These are phyloP conservation scores for Aromia moschata DNA, from an alignment of 2,888 invertebrate species.

Conservation along the genomic window DNA sequence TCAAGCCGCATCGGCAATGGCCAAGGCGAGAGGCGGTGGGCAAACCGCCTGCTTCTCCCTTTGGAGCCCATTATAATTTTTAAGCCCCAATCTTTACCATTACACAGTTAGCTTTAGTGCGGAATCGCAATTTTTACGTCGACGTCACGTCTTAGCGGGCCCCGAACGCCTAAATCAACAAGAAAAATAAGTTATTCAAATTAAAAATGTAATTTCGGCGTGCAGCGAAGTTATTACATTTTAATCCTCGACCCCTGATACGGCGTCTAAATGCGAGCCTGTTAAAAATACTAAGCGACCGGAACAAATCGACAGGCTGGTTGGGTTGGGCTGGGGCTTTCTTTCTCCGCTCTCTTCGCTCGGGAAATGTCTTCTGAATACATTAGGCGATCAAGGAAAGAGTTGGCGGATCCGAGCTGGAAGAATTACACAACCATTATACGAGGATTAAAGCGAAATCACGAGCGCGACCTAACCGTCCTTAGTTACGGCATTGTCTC, in stretches of 20 bases:
- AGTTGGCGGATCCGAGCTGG: slow-evolving; percentile 60
- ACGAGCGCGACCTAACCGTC: slow-evolving; percentile 58
- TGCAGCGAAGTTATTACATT: slow-evolving; percentile 64
- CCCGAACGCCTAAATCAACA: slow-evolving; percentile 76
- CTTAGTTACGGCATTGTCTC: slow-evolving; percentile 61
- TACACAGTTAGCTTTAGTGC: slow-evolving; percentile 77
- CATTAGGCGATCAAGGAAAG: slow-evolving; percentile 62
- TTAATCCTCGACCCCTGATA: slow-evolving; percentile 63
- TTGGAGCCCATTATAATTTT: slow-evolving; percentile 74
- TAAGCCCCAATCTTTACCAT: slow-evolving; percentile 78
- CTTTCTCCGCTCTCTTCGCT: no score
- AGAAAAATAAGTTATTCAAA: slow-evolving; percentile 78
- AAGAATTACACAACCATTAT: slow-evolving; percentile 66
- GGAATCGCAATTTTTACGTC: slow-evolving; percentile 77
- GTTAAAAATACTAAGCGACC: slow-evolving; percentile 64
- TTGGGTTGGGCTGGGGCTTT: slow-evolving; percentile 36
- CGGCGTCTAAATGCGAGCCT: slow-evolving; percentile 60
- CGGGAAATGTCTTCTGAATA: slow-evolving; percentile 59
- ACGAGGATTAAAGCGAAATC: slow-evolving; percentile 65
- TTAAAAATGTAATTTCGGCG: slow-evolving; percentile 74
- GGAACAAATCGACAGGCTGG: slow-evolving; percentile 60
- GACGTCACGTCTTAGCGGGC: slow-evolving; percentile 72
- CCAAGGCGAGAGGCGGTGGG: slow-evolving; percentile 31
- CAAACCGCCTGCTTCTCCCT: slow-evolving; percentile 41
- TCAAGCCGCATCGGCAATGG: slow-evolving; percentile 54